Percentiles rank a stretch among this genome's conserved stretches.
These are phyloP conservation scores for Salarias fasciatus DNA, from an alignment of 2,797 vertebrate genomes.

Conservation along the genomic window DNA sequence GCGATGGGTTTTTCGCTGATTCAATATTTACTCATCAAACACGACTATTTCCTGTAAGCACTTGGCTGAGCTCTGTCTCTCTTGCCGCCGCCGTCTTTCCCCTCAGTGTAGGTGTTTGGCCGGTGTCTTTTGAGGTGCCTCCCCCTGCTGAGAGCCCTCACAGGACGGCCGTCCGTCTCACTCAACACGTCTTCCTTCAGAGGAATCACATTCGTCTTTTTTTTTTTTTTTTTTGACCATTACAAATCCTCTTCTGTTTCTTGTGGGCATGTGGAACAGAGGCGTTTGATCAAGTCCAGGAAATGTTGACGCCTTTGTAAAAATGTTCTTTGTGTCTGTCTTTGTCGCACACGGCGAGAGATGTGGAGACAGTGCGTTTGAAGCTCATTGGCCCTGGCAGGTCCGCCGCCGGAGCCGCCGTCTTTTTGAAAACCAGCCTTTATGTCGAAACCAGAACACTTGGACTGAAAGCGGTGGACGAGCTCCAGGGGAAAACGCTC, in stretches of 20 bases:
- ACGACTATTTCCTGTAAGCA: slow-evolving; percentile 77
- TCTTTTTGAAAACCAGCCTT: slow-evolving; percentile 67
- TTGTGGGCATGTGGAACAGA: too few relatives aligned
- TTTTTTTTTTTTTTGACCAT: too few relatives aligned
- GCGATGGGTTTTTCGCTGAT: slow-evolving; percentile 72
- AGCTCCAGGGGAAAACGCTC: slow-evolving; percentile 53
- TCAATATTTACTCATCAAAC: slow-evolving; percentile 81
- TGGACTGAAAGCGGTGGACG: slow-evolving; percentile 52
- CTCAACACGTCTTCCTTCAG: neutral
- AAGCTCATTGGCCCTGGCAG: slow-evolving; percentile 60
- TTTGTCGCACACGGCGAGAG: slow-evolving; percentile 8
- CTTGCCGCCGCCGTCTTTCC: slow-evolving; percentile 24
- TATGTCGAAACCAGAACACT: slow-evolving; percentile 69
- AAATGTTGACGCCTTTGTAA: slow-evolving; percentile 57
- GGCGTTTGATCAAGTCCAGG: slow-evolving; percentile 50
- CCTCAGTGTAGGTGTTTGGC: too few relatives aligned
- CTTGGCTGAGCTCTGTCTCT: slow-evolving; percentile 57
- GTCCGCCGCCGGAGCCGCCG: slow-evolving; percentile 58
- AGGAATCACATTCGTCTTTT: too few relatives aligned
- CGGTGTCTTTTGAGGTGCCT: too few relatives aligned
- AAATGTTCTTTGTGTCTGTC: too few relatives aligned
- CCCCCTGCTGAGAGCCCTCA: too few relatives aligned
- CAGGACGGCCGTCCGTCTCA: too few relatives aligned
- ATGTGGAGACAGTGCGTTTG: neutral
- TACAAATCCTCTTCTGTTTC: too few relatives aligned